Conservation (phyloP, 2,113 vertebrate genomes). For the Seriola rivoliana region DNA sequence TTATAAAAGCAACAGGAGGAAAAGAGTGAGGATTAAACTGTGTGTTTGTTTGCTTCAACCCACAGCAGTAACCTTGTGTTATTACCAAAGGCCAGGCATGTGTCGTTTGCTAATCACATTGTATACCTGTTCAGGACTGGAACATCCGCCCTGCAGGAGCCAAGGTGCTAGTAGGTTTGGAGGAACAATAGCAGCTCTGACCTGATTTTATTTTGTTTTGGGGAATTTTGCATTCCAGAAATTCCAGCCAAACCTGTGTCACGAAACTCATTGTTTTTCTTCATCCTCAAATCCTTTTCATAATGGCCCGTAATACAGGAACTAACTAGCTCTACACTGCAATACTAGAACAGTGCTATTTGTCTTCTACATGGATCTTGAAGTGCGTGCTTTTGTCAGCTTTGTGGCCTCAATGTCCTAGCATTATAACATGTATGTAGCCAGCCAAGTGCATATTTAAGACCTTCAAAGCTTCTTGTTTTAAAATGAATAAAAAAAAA, state of each 20-base stretch:
- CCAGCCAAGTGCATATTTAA: too few species aligned
- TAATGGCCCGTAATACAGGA: too few species aligned
- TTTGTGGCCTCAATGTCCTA: too few species aligned
- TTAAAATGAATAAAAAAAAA: too few species aligned
- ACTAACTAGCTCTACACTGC: neutral
- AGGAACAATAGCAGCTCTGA: too few species aligned
- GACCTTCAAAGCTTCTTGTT: neutral
- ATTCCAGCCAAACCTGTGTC: neutral
- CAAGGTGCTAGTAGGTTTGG: too few species aligned
- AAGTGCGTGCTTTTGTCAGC: too few species aligned
- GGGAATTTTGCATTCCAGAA: neutral
- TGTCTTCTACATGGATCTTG: neutral
- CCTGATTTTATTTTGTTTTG: neutral
- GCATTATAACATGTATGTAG: too few species aligned
- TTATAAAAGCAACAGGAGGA: too few species aligned
- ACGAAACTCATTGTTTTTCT: neutral
- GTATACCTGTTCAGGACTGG: neutral
- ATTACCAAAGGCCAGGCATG: neutral
- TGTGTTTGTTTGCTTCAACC: neutral
- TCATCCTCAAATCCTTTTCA: too few species aligned
- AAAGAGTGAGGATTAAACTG: too few species aligned
- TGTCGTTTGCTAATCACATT: neutral
- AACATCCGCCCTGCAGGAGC: too few species aligned
- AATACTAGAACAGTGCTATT: neutral
- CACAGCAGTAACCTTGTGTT: neutral